Percentiles rank a stretch among this genome's conserved stretches.
phyloP scores from a whole-genome alignment of 2,113 vertebrate genomes.

The Mixornis gularis region DNA sequence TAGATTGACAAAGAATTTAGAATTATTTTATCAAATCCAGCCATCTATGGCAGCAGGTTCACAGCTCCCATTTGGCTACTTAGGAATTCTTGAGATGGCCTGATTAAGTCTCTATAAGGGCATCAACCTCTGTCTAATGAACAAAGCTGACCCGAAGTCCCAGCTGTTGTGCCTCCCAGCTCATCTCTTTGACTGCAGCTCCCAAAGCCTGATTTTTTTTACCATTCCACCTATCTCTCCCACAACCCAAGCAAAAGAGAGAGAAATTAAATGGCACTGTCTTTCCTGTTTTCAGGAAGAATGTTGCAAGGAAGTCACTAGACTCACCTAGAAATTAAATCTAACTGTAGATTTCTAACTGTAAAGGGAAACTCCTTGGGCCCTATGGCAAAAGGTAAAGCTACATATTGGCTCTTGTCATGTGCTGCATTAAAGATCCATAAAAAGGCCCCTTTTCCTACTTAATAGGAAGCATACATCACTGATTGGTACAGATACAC shows the following conservation, averaged over 20 bases:
- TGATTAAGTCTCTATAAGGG: background rate
- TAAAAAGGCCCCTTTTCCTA: background rate
- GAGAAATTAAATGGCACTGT: background rate
- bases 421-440: background rate
- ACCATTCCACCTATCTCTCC: background rate
- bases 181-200: background rate
- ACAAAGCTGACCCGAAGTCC: background rate
- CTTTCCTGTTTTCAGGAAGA: background rate
- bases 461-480: background rate
- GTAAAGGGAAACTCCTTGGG: background rate
- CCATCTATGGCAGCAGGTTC: constrained; percentile 11
- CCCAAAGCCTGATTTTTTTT: background rate
- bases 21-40: background rate
- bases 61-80: background rate
- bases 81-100: background rate
- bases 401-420: background rate
- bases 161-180: background rate
- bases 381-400: background rate
- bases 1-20: background rate
- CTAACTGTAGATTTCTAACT: background rate
- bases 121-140: background rate
- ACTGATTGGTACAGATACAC: background rate
- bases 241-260: background rate
- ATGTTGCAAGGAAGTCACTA: background rate
- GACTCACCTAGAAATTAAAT: background rate